Evolutionary conservation across 2,888 invertebrate genomes (phyloP).

Genomic region (Drosophila rellima): DNA sequence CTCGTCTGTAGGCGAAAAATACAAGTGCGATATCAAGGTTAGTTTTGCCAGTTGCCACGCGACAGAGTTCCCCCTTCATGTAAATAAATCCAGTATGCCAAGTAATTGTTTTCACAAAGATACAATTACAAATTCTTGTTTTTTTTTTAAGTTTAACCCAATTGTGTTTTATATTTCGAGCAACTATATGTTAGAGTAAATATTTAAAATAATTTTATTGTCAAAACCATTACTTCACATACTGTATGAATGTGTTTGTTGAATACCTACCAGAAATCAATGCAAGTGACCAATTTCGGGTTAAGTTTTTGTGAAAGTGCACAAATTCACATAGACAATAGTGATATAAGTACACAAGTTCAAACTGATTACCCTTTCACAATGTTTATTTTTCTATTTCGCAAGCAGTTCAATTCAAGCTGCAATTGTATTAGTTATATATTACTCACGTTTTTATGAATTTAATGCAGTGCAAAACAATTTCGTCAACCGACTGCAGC

Average conservation of each 20-base stretch:
- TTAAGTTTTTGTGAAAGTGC: constrained; percentile 67
- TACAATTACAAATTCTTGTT: neutral
- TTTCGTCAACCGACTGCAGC: constrained; percentile 76
- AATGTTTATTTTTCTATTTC: constrained; percentile 4
- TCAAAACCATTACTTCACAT: neutral
- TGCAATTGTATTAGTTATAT: constrained; percentile 8
- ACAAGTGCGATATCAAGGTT: constrained; percentile 20
- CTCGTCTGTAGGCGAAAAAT: constrained; percentile 8
- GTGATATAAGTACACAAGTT: constrained; percentile 49
- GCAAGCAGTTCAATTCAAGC: neutral
- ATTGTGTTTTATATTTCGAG: no score
- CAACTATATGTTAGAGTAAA: no score
- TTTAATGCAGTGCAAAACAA: constrained; percentile 58
- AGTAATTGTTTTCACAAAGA: neutral
- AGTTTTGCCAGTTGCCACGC: constrained; percentile 69
- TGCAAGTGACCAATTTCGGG: constrained; percentile 18
- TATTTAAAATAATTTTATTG: neutral
- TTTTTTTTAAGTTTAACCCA: neutral
- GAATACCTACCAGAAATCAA: constrained; percentile 15
- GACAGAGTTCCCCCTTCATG: constrained; percentile 33
- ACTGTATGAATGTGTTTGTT: constrained; percentile 8
- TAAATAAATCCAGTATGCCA: constrained; percentile 1
- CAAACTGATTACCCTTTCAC: neutral
- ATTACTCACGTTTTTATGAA: constrained; percentile 70
- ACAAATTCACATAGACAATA: constrained; percentile 16